Evolutionary conservation across 1,140 invertebrate species (phyloP), one percentile per base, ranked within the genome.

Genomic region (Hydropsyche tenuis): DNA sequence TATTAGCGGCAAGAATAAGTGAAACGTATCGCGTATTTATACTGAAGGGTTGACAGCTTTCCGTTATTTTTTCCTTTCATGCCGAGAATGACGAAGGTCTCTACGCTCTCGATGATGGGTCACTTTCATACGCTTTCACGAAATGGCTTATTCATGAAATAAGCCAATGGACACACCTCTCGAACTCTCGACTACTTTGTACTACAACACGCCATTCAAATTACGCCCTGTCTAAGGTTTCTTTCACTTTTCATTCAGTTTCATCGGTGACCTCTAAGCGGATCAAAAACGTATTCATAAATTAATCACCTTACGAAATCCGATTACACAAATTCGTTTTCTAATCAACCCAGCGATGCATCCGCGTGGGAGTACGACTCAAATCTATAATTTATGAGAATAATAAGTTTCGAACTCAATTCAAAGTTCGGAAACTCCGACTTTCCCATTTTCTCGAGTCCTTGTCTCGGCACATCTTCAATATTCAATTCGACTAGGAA

Each of bases 111-210:
- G 48, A 53, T 53, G 48, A 53, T 53, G 48, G 48, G 48, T 53
- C 48, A 53, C 48, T 53, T 53, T 53, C 48, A 20, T 53, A 53
- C 48, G 20, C 48, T 53, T 53, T 53, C 48, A 53, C 48, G 48
- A 53, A 53, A 53, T 53, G 48, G 48, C 48, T 53, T 53, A 53
- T 53, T 53, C 48, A 53, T 53, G 16, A 53, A 53, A 53, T 20
- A 9, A 37, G 16, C 48, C 48, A n/a, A n/a, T 37, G 48, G 48
- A 18, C 48, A 53, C 48, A 53, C 48, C 20, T 53, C 48, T 7
- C 14, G 48, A 20, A 18, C 48, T 18, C 48, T 53, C 48, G 48
- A 53, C 20, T 18, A 20, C 48, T 9, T 53, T 20, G 48, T 53
- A 18, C 48, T 20, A 20, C n/a, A 16, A 53, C 14, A 16, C 9